Conservation (phyloP, 2,797 vertebrate genomes). For the Phalanger gymnotis region DNA sequence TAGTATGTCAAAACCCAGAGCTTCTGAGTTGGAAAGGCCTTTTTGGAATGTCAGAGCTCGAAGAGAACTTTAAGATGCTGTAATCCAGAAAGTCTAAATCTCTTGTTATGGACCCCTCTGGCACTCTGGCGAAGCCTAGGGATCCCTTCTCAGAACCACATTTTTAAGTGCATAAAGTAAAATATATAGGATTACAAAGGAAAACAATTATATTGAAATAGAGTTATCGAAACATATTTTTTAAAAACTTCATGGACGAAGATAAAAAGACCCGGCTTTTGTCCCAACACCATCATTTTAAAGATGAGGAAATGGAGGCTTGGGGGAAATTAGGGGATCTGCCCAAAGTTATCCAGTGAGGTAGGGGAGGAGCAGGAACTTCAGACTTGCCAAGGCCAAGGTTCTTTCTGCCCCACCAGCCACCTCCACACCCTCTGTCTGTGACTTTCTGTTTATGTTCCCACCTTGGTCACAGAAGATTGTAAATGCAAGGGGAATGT, state of each 20-base stretch:
- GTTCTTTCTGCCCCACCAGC: neutral
- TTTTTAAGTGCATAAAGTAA: neutral
- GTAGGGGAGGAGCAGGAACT: neutral
- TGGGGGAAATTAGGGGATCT: slow-evolving; percentile 12
- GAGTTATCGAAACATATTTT: neutral
- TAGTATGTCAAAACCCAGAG: neutral
- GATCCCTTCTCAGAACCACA: neutral
- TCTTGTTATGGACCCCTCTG: neutral
- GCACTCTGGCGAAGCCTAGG: neutral
- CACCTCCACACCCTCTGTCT: neutral
- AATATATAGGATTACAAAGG: neutral
- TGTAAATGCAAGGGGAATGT: slow-evolving; percentile 9
- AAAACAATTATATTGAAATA: neutral
- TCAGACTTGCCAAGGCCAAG: neutral
- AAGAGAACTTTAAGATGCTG: neutral
- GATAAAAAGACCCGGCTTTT: neutral
- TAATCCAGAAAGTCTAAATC: neutral
- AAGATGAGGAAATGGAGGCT: neutral
- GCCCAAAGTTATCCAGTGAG: neutral
- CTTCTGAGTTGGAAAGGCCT: neutral
- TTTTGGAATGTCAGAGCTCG: neutral
- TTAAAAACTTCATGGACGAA: neutral
- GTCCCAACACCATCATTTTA: neutral
- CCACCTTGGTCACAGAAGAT: slow-evolving; percentile 16
- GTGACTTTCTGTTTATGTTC: slow-evolving; percentile 33